Conservation (phyloP, 1,140 invertebrate genomes). For the Vanessa tameamea region DNA sequence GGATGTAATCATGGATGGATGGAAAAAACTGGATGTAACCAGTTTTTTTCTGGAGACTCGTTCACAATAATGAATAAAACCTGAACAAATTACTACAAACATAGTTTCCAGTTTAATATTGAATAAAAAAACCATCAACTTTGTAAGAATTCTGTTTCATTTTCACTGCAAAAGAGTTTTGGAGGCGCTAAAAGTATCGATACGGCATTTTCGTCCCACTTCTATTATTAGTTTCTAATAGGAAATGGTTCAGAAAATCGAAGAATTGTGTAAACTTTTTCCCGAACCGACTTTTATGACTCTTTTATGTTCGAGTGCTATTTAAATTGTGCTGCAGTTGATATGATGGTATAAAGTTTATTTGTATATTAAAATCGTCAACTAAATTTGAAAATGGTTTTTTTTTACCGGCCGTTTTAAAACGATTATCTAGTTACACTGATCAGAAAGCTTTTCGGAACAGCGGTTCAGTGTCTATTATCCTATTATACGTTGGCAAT, state of each 20-base stretch:
- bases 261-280: background rate
- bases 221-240: constrained; percentile 8
- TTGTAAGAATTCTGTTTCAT: background rate
- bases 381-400: background rate
- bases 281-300: background rate
- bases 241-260: constrained; percentile 6
- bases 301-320: constrained; percentile 1
- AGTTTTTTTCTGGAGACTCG: no score
- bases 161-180: background rate
- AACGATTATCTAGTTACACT: no score
- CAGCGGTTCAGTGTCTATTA: no score
- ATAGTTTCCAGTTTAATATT: no score
- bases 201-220: background rate
- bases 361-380: background rate
- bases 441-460: no score
- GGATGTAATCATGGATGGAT: no score
- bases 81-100: no score
- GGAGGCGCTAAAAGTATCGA: background rate
- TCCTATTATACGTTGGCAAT: no score
- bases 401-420: no score
- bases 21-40: no score
- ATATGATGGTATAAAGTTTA: constrained; percentile 1
- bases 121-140: no score
- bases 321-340: constrained; percentile 4
- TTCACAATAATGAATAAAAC: no score